Base-by-base conservation (phyloP, 1,140 invertebrate species). In the Diprion similis region DNA sequence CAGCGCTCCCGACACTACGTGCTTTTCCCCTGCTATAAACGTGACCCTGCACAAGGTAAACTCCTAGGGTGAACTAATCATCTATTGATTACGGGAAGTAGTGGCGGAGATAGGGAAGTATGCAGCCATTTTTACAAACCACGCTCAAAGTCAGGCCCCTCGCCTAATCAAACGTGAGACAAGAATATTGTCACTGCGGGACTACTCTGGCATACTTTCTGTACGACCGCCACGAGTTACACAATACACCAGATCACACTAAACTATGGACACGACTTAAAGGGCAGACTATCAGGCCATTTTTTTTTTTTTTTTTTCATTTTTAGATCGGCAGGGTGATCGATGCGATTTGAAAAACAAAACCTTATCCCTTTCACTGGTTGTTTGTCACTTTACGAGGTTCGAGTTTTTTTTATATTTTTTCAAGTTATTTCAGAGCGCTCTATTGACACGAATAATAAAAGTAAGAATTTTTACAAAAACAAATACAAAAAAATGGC, bases 1-100 rank as follows among this genome's bases (percentile, higher is more conserved):
- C 86, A 87, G 83, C 85, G 85, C 83, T 87, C 83, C 85, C 86
- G 85, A 87, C 83, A 87, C 85, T 87, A 87, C 86, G 82, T 80
- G 85, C 81, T 80, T 59, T 59, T 17, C 51, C 11, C 51, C 51
- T 59, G 11, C 51, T 59, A 59, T 59, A 59, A 59, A 59, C 51
- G 51, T 13, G 11, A 59, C 51, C 51, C 51, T 59, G 51, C 3
- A 59, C 51, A 59, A 59, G 11, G 8, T 59, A 13, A 59, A 59
- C 51, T 59, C 51, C 51, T 59, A 17, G 51, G 51, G 51, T 59
- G 51, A 59, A 9, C 51, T 59, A 59, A 59, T 59, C 51, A 59
- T 59, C 51, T 17, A 59, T 59, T 59, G 6, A 59, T 59, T 59
- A 59, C 51, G 8, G 11, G 51, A 59, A 6, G 51, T 13, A 59